phyloP scores from a whole-genome alignment of 1,140 invertebrate species.

The Zeugodacus cucurbitae region DNA sequence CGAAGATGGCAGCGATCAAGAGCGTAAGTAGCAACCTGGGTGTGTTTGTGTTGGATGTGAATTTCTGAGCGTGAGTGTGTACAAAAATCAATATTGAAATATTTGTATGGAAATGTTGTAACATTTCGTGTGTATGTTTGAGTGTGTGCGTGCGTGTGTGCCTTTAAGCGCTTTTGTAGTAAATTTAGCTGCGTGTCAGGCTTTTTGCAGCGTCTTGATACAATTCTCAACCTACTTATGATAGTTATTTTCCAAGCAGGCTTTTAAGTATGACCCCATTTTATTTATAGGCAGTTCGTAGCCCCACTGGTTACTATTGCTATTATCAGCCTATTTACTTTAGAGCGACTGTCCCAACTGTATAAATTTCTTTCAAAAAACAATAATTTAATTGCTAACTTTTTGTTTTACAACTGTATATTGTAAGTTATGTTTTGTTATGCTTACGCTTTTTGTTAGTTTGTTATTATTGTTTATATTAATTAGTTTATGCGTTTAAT shows the following conservation, averaged over 20 bases:
- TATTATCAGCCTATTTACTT: not conserved
- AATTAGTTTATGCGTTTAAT: not conserved
- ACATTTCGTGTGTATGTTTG: not conserved
- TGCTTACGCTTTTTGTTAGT: conserved; percentile 47
- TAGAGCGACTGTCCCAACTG: not conserved
- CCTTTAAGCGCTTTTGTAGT: conserved; percentile 13
- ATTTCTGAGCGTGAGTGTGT: not conserved
- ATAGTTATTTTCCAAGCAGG: not conserved
- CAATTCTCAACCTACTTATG: not conserved
- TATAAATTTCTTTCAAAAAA: not conserved
- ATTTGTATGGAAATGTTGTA: not conserved
- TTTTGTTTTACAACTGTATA: not conserved
- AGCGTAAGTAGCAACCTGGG: conserved; percentile 83
- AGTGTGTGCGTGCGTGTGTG: not conserved
- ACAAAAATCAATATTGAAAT: not conserved
- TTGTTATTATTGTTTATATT: conserved; percentile 39
- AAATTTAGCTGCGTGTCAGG: conserved; percentile 25
- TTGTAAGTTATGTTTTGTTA: not conserved
- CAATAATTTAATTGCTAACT: not conserved
- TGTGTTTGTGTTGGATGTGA: not conserved
- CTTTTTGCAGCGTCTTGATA: not conserved
- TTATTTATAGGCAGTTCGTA: not conserved
- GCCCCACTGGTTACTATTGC: not conserved
- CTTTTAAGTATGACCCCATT: not conserved
- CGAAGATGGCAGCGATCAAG: conserved; percentile 96